phyloP scores from a whole-genome alignment of 2,113 vertebrate genomes.

The Neodon shergylaensis region DNA sequence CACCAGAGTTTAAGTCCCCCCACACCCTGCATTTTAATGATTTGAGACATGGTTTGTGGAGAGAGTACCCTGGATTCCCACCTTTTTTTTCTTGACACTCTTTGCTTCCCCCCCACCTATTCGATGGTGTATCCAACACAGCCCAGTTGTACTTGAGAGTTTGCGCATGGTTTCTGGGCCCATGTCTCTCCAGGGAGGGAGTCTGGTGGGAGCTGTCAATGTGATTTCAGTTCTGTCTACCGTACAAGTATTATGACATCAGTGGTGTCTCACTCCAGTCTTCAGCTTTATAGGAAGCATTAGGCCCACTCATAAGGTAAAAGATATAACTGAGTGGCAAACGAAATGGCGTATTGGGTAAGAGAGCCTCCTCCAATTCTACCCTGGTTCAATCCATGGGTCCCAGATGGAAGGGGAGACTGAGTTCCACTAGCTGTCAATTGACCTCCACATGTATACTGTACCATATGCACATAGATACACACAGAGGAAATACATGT shows the following conservation, averaged over 20 bases:
- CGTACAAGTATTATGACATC: neutral
- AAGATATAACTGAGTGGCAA: neutral
- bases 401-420: neutral
- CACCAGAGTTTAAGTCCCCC: neutral
- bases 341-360: neutral
- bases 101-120: neutral
- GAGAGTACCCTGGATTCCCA: neutral
- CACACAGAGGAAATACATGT: neutral
- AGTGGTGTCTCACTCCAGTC: neutral
- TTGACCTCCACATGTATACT: neutral
- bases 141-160: neutral
- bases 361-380: neutral
- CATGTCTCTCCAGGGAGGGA: neutral
- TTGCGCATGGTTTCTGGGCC: neutral
- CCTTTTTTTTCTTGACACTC: neutral
- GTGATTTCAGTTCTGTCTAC: neutral
- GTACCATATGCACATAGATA: too few species aligned
- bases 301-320: neutral
- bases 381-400: neutral
- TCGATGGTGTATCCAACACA: neutral
- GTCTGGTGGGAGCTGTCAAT: neutral
- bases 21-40: neutral
- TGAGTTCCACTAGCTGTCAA: neutral
- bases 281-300: conserved; percentile 45
- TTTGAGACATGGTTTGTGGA: neutral